These are phyloP conservation scores for Drosophila infuscata DNA, from an alignment of 2,888 invertebrate genomes.

Conservation along the genomic window DNA sequence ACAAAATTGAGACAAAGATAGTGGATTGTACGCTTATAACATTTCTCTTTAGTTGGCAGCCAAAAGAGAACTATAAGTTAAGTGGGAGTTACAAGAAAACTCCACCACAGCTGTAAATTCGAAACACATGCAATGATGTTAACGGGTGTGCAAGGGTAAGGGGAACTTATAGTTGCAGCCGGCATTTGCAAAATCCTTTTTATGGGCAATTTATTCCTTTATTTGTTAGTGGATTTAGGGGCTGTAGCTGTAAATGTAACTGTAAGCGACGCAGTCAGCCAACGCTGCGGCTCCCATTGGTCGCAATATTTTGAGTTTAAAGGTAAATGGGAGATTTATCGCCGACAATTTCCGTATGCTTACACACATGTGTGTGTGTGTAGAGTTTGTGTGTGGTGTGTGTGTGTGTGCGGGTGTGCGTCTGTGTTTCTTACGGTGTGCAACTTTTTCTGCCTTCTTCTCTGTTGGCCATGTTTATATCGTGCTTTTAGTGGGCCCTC, in stretches of 20 bases:
- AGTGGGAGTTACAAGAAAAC: constrained; percentile 29
- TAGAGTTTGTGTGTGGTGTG: constrained; percentile 22
- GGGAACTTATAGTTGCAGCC: constrained; percentile 60
- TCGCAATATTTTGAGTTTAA: constrained; percentile 78
- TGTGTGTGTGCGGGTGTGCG: neutral
- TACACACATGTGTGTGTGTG: constrained; percentile 21
- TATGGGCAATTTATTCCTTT: constrained; percentile 81
- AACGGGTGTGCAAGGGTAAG: constrained; percentile 7
- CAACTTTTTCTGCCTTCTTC: constrained; percentile 39
- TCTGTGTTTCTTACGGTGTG: constrained; percentile 8
- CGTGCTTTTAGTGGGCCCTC: constrained; percentile 73
- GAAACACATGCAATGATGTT: constrained; percentile 25
- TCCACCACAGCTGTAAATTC: constrained; percentile 55
- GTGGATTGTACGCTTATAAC: constrained; percentile 20
- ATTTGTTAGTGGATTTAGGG: constrained; percentile 81
- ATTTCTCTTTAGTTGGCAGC: constrained; percentile 16
- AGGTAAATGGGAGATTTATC: constrained; percentile 80
- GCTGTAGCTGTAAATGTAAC: constrained; percentile 58
- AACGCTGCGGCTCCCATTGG: constrained; percentile 48
- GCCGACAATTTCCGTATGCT: constrained; percentile 62
- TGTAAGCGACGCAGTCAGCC: constrained; percentile 49
- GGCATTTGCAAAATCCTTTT: constrained; percentile 81
- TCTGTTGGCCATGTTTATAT: constrained; percentile 65
- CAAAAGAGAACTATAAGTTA: constrained; percentile 42
- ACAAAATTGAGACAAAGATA: constrained; percentile 8